These are phyloP conservation scores for Zophobas morio DNA, from an alignment of 1,140 invertebrate genomes.

Conservation along the genomic window DNA sequence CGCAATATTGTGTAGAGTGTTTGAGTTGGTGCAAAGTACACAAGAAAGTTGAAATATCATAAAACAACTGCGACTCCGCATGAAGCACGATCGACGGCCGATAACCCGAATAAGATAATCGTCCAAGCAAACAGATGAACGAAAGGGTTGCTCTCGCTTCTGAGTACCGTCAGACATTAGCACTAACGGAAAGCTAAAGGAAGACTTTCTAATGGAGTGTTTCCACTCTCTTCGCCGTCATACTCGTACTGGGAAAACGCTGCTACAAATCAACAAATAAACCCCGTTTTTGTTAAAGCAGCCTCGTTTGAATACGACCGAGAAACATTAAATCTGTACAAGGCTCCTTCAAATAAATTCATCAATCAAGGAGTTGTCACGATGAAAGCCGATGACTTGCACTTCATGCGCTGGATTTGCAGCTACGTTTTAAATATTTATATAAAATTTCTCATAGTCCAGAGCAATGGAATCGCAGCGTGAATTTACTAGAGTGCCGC, in stretches of 20 bases:
- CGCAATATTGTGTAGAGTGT: not conserved
- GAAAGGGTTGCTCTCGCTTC: slow-evolving; percentile 21
- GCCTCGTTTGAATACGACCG: slow-evolving; percentile 19
- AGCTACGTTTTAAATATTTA: slow-evolving; percentile 32
- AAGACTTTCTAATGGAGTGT: slow-evolving; percentile 32
- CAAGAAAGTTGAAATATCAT: not conserved
- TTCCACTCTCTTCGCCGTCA: not conserved
- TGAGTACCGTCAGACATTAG: slow-evolving; percentile 25
- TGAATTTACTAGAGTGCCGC: not conserved
- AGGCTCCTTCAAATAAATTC: slow-evolving; percentile 30
- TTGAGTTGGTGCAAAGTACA: not conserved
- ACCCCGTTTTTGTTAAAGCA: slow-evolving; percentile 10
- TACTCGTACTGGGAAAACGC: slow-evolving; percentile 18
- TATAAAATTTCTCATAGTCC: slow-evolving; percentile 13
- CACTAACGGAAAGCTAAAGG: not conserved
- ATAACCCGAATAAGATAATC: slow-evolving; percentile 22
- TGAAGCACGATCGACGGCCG: not conserved
- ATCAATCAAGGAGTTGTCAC: slow-evolving; percentile 21
- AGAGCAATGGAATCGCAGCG: slow-evolving; percentile 1
- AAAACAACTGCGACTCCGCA: not conserved
- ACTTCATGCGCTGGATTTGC: slow-evolving; percentile 14
- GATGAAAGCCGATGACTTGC: slow-evolving; percentile 16
- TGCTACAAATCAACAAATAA: slow-evolving; percentile 38
- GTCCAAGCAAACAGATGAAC: not conserved
- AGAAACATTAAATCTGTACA: slow-evolving; percentile 27